Evolutionary conservation across 2,888 invertebrate genomes (phyloP), one percentile per base, ranked within the genome.

Genomic region (Cephus nigrinus): DNA sequence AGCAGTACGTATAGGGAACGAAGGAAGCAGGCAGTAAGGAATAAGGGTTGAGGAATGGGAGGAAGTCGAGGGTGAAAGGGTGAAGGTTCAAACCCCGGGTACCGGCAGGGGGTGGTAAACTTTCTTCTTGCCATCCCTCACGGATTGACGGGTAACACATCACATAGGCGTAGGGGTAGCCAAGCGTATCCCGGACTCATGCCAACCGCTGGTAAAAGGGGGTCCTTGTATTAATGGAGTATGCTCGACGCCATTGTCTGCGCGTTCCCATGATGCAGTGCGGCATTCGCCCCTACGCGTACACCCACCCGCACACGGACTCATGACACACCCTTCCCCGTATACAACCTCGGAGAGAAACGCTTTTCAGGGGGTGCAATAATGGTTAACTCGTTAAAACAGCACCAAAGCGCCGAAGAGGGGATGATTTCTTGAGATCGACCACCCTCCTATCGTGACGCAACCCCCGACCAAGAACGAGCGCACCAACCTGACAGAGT

Each of bases 141-240:
- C 82, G 86, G 86, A 90, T 90, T 90, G 89, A 89, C 89, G 86
- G 88, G 87, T 88, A 86, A 90, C 89, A 87, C 87, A 87, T 87
- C 88, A 86, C 89, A 87, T 86, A 87, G 86, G 86, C 86, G 82
- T 80, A 82, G 80, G 75, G 23, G 23, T 23, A 79, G 74, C 33
- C 71, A 71, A 71, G 32, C 32, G 33, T 71, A 33, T 15, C 32
- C 71, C 71, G 71, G 71, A 71, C 71, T 31, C 23, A 32, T 73
- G 69, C 75, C 36, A 40, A 75, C 33, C 55, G 30, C n/a, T 30
- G 78, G 71, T 33, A 71, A 31, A 71, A 12, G 71, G 55, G 55
- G 71, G 71, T 71, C 71, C 15, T 71, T 69, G 78, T 76, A 84
- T 86, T 86, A 86, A 84, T 83, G 78, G 79, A 83, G 79, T 83